Evolutionary conservation across 2,888 invertebrate species (phyloP), one percentile per base, ranked within the genome.

Genomic region (Apeira syringaria): DNA sequence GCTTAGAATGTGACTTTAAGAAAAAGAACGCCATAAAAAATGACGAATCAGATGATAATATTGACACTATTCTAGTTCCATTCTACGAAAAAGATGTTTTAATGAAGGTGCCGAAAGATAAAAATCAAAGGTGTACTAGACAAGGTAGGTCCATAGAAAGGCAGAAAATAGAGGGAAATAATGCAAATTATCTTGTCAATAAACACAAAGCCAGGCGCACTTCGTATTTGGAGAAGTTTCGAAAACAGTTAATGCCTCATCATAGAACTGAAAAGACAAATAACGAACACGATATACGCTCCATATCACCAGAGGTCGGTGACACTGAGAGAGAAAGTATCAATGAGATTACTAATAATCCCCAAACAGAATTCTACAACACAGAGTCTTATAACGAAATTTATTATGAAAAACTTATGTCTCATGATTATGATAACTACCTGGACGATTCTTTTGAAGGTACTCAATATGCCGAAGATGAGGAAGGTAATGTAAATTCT

Each of bases 21-120:
- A 59, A 58, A 10, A 79, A 78, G 59, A 45, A 50, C 11, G 42
- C 55, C 2, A 15, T 58, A 8, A 72, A 66, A 46, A 38, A 59
- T 32, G 53, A 49, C 36, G 8, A 26, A 13, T 58, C 64, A 1
- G 74, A 77, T 13, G 76, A 80, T 22, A 73, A 80, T 42, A 70
- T 80, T n/a, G 79, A 86, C 36, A 87, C 85, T 2, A 85, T 89
- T 59, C 68, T 87, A 2, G 88, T 89, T 1, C 89, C 89, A 1
- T 88, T 89, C 61, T 89, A 88, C 49, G 89, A 89, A 61, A 82
- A 86, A 40, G 89, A 89, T 56, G 79, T 88, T 12, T 73, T 89
- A 25, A 78, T 89, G 47, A 82, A 84, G 61, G 74, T 89, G 35
- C 72, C 81, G 7, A 87, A 82, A 58, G 60, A 61, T 15, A 76